Base-by-base conservation (phyloP, 1,140 invertebrate genomes). In the Coelopa frigida region DNA sequence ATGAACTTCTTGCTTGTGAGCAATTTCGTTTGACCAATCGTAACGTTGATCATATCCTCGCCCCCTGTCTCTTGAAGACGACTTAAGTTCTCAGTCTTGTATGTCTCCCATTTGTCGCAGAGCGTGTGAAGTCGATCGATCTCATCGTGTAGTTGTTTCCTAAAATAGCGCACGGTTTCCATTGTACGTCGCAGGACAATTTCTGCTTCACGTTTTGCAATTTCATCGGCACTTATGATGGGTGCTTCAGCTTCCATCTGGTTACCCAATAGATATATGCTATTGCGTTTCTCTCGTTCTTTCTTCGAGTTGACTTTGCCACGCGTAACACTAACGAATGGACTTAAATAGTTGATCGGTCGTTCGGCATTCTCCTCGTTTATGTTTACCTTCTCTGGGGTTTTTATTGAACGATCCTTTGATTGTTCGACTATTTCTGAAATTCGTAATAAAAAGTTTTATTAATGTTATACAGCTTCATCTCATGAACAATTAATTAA, bases 1-100 rank as follows among this genome's bases (percentile, higher is more conserved):
- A 78, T 70, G 50, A 87, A 79, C 52, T 85, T 82, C 50, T 84
- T 81, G 5, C 58, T 70, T 1, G 84, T 76, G 3, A 88, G 57
- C 8, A 87, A 59, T 44, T 78, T 74, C 0, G 83, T 80, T 57
- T 86, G 81, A 0, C 84, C 83, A 23, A 84, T 72, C 1, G 78
- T 75, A 17, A 80, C 75, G 53, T 81, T 73, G 29, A 87, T 83
- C 58, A 78, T 70, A 56, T 81, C 79, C 23, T 57, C 50, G 18
- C 56, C 57, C 7, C 52, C 56, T 3, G 59, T 58, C 36, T 66
- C 55, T 17, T n/a, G 27, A 10, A 66, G 27, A 2, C 50, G 41
- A 1, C 21, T 14, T 12, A 47, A 39, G 38, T 61, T 41, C 39
- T 61, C 47, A 18, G 31, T 49, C 45, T 62, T 60, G 48, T 73